Evolutionary conservation across 2,797 vertebrate genomes (phyloP).

Genomic region (Chaenodraco wilsoni): DNA sequence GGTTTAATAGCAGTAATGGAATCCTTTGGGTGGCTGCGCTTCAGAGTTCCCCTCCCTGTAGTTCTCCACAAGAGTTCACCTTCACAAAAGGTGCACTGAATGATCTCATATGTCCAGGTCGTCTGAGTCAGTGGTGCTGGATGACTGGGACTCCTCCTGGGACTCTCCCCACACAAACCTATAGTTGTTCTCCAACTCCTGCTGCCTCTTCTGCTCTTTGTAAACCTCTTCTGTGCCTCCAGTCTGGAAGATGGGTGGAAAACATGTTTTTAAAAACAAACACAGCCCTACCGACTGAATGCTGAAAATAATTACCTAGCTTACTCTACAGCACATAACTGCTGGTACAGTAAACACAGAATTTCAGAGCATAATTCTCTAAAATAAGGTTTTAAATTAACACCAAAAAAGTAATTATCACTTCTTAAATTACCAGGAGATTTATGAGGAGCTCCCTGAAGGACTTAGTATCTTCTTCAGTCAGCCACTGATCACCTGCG

Average conservation of each 20-base stretch:
- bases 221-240: constrained; percentile 93
- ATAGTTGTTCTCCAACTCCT: constrained; percentile 93
- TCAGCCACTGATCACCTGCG: constrained; percentile 90
- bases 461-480: constrained; percentile 93
- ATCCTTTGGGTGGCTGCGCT: constrained; percentile 28
- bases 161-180: constrained; percentile 91
- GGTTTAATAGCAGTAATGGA: constrained; percentile 51
- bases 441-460: constrained; percentile 95
- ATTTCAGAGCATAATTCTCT: neutral
- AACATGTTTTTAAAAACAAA: neutral
- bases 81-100: constrained; percentile 16
- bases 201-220: constrained; percentile 91
- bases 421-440: constrained; percentile 86
- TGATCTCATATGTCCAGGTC: constrained; percentile 90
- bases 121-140: constrained; percentile 85
- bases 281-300: neutral
- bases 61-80: constrained; percentile 66
- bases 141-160: constrained; percentile 81
- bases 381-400: neutral
- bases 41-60: constrained; percentile 40
- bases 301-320: neutral
- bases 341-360: neutral
- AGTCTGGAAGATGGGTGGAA: constrained; percentile 78
- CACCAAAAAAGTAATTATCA: neutral
- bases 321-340: neutral